phyloP scores from a whole-genome alignment of 1,140 invertebrate species.

The Pseudomyrmex sp. region DNA sequence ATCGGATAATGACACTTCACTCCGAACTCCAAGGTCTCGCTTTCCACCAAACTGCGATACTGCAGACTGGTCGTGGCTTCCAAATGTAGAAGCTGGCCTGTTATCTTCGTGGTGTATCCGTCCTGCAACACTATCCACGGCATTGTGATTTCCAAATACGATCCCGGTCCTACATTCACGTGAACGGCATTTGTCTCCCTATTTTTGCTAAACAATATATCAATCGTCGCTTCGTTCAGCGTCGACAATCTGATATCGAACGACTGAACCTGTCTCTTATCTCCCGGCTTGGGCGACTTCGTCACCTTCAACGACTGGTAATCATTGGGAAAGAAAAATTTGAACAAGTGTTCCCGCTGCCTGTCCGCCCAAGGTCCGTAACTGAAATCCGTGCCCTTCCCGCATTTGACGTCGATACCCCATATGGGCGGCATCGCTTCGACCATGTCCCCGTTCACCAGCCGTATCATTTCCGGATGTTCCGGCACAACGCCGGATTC shows the following conservation, averaged over 20 bases:
- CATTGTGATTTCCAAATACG: slow-evolving; percentile 97
- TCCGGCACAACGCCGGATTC: slow-evolving; percentile 95
- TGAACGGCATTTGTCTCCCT: slow-evolving; percentile 98
- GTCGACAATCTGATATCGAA: slow-evolving; percentile 97
- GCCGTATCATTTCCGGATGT: slow-evolving; percentile 94
- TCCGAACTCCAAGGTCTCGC: slow-evolving; percentile 97
- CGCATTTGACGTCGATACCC: slow-evolving; percentile 98
- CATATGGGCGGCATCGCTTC: slow-evolving; percentile 96
- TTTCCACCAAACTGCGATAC: slow-evolving; percentile 95
- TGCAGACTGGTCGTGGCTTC: slow-evolving; percentile 97
- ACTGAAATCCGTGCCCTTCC: slow-evolving; percentile 98
- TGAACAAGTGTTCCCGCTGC: slow-evolving; percentile 97
- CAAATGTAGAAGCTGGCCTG: slow-evolving; percentile 95
- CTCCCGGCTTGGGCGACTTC: slow-evolving; percentile 92
- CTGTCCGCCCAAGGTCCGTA: slow-evolving; percentile 99
- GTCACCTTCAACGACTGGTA: slow-evolving; percentile 92
- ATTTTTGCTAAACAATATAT: slow-evolving; percentile 98
- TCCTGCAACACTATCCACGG: slow-evolving; percentile 95
- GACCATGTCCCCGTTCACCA: slow-evolving; percentile 97
- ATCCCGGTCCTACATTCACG: slow-evolving; percentile 96
- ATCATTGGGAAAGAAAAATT: slow-evolving; percentile 98
- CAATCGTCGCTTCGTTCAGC: slow-evolving; percentile 96
- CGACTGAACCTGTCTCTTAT: slow-evolving; percentile 94
- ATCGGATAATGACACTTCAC: slow-evolving; percentile 95
- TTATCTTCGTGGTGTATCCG: slow-evolving; percentile 96